Conservation (phyloP, 2,888 invertebrate species). For the Euclidia mi region DNA sequence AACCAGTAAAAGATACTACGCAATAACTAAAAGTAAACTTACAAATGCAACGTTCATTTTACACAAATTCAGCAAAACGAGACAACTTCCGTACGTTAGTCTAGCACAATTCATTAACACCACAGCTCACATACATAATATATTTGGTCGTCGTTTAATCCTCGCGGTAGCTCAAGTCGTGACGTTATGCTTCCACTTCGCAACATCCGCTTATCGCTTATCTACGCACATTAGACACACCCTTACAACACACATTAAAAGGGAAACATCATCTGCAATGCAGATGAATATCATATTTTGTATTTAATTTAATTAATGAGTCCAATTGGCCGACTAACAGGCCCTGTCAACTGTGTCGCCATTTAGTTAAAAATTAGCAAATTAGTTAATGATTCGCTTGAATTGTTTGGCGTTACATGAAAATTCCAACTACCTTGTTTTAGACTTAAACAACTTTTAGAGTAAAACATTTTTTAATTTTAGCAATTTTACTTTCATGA, state of each 20-base stretch:
- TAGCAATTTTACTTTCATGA: too few relatives aligned
- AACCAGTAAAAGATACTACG: too few relatives aligned
- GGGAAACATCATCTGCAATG: conserved; percentile 74
- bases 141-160: conserved; percentile 11
- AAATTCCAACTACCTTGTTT: too few relatives aligned
- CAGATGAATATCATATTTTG: conserved; percentile 73
- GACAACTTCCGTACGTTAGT: neutral
- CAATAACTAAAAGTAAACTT: too few relatives aligned
- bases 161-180: neutral
- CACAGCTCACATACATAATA: conserved; percentile 5
- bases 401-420: too few relatives aligned
- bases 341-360: conserved; percentile 21
- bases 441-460: too few relatives aligned
- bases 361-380: conserved; percentile 31
- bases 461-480: too few relatives aligned
- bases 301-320: conserved; percentile 69
- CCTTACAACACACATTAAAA: conserved; percentile 64
- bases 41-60: too few relatives aligned
- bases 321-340: conserved; percentile 39
- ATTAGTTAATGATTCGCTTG: conserved; percentile 11
- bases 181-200: conserved; percentile 4
- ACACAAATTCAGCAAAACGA: too few relatives aligned
- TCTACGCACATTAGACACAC: conserved; percentile 21
- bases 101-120: neutral
- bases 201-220: conserved; percentile 33